Conservation (phyloP, 2,797 vertebrate genomes). For the Euthynnus affinis region DNA sequence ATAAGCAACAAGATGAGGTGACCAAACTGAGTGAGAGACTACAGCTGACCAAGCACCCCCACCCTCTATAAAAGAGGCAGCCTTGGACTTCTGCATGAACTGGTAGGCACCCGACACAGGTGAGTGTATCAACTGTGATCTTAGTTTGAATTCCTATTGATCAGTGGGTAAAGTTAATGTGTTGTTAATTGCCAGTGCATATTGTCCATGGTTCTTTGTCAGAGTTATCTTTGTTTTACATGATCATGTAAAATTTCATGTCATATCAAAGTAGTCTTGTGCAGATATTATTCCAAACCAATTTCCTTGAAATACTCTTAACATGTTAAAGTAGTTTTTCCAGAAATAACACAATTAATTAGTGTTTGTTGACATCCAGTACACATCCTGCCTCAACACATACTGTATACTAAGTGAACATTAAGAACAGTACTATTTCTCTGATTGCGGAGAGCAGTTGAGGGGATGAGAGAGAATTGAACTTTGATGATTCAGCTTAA, state of each 20-base stretch:
- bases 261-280: neutral
- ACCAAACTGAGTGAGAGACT: constrained; percentile 50
- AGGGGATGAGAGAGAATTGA: neutral
- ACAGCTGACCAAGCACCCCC: constrained; percentile 53
- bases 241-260: neutral
- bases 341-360: neutral
- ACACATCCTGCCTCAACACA: neutral
- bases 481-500: neutral
- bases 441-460: neutral
- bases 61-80: constrained; percentile 61
- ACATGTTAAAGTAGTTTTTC: neutral
- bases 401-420: neutral
- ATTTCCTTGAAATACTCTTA: neutral
- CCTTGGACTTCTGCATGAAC: constrained; percentile 23
- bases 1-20: constrained; percentile 53
- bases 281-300: neutral
- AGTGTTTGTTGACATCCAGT: neutral
- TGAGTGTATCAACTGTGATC: constrained; percentile 33
- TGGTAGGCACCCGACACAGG: constrained; percentile 56
- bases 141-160: neutral
- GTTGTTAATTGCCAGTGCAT: neutral
- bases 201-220: neutral
- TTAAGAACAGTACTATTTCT: neutral
- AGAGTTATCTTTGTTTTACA: neutral
- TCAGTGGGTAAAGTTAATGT: neutral